Evolutionary conservation across 2,113 vertebrate genomes (phyloP).

Genomic region (Pionites leucogaster): DNA sequence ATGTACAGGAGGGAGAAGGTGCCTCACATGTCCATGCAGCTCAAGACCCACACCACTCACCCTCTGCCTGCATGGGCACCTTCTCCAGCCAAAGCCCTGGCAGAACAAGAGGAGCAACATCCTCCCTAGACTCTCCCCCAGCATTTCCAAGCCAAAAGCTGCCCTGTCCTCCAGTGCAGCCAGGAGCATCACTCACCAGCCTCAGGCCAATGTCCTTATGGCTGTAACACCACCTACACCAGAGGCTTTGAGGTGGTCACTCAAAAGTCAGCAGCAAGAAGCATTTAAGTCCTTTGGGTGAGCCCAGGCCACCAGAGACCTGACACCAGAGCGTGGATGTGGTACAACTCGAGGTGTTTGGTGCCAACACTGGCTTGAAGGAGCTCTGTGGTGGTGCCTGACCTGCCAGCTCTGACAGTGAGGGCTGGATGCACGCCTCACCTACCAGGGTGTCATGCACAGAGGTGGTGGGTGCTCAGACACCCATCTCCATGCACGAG

Average conservation of each 20-base stretch:
- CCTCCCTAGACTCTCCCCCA: neutral
- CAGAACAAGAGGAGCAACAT: neutral
- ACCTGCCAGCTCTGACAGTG: neutral
- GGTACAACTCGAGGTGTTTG: neutral
- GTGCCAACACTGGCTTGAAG: neutral
- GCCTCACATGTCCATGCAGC: neutral
- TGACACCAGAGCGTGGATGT: rapidly evolving
- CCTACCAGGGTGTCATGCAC: neutral
- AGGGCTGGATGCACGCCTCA: neutral
- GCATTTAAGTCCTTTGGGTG: neutral
- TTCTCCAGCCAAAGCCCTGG: neutral
- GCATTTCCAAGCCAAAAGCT: neutral
- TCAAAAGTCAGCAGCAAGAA: neutral
- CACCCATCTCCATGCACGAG: neutral
- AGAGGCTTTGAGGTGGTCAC: neutral
- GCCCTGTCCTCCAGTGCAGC: rapidly evolving
- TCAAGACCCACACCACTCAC: neutral
- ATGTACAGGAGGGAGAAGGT: neutral
- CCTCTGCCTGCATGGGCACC: neutral
- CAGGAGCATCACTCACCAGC: neutral
- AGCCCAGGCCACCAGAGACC: neutral
- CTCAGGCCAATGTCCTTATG: neutral
- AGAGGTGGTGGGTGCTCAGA: neutral
- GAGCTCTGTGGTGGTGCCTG: rapidly evolving
- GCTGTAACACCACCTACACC: neutral